Evolutionary conservation across 2,797 vertebrate genomes (phyloP).

Genomic region (Halcyon smyrnensis): DNA sequence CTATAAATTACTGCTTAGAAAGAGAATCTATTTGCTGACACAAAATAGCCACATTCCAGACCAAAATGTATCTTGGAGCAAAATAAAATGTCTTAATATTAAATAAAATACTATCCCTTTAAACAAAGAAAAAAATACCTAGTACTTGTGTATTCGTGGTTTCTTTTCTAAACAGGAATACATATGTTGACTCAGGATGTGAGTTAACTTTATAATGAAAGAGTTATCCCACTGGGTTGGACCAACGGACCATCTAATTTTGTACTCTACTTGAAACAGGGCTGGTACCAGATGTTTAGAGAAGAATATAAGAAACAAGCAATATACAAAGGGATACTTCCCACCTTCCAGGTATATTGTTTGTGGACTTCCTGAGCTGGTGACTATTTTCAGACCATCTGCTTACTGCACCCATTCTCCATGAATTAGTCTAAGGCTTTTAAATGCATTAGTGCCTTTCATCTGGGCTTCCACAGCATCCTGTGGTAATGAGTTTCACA

Average conservation of each 20-base stretch:
- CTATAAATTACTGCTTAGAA: background rate
- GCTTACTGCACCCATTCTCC: slow-evolving; percentile 21
- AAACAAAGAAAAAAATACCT: background rate
- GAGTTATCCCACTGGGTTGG: background rate
- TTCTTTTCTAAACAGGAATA: background rate
- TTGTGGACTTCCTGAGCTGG: slow-evolving; percentile 39
- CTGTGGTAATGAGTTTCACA: slow-evolving; percentile 67
- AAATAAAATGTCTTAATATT: background rate
- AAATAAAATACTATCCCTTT: background rate
- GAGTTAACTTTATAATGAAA: background rate
- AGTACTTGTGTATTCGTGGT: background rate
- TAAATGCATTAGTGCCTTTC: slow-evolving; percentile 60
- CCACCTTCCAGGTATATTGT: slow-evolving; percentile 20
- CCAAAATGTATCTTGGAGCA: background rate
- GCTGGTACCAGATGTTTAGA: slow-evolving; percentile 13
- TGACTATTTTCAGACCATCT: slow-evolving; percentile 66
- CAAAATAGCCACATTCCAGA: background rate
- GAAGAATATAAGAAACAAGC: background rate
- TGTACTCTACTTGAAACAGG: background rate
- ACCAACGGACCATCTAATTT: background rate
- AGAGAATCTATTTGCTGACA: background rate
- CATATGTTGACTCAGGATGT: fast-evolving
- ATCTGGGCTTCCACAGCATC: slow-evolving; percentile 49
- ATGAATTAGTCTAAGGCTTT: slow-evolving; percentile 49
- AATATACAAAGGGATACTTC: background rate